Evolutionary conservation across 2,888 invertebrate species (phyloP), one percentile per base, ranked within the genome.

Genomic region (Electrophaes corylata): DNA sequence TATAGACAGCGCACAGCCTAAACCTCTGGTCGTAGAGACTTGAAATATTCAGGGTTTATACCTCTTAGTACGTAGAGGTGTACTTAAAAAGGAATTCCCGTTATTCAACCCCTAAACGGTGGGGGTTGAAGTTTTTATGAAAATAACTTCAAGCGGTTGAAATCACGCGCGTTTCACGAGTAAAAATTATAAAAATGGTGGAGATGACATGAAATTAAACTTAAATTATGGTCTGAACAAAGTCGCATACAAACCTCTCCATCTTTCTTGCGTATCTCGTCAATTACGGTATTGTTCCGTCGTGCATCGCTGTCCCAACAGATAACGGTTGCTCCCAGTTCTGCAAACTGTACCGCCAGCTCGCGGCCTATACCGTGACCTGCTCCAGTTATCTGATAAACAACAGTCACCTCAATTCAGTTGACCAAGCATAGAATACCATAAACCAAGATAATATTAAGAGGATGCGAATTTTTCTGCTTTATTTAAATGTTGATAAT

Each of bases 361-460:
- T 91, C 91, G 0, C 91, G 79, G 3, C 91, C 91, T 8, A 91
- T 69, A 2, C 88, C 91, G 31, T 84, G 81, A 8, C 84, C 90
- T 5, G 91, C 84, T 0, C 90, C 91, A 1, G 91, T 91, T 57
- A 91, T 81, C 91, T 91, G 61, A 8, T n/a, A 14, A 4, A 56
- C 10, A 50, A 2, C 2, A 16, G 14, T n/a, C 3, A 4, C 14
- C 14, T 33, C n/a, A 33, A n/a, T 33, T 8, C 2, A 33, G 33
- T 14, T 33, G 2, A 12, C 11, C 11, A 4, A 33, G 11, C 0
- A 39, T 39, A 18, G n/a, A n/a, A 40, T 40, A 40, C 1, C n/a
- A 19, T 10, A 19, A 19, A 40, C 8, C 11, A 40, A 39, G 10
- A 18, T 3, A 37, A 37, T 37, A 16, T 14, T 33, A 3, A 33